These are phyloP conservation scores for Synanthedon formicaeformis DNA, from an alignment of 2,888 invertebrate genomes.

Conservation along the genomic window DNA sequence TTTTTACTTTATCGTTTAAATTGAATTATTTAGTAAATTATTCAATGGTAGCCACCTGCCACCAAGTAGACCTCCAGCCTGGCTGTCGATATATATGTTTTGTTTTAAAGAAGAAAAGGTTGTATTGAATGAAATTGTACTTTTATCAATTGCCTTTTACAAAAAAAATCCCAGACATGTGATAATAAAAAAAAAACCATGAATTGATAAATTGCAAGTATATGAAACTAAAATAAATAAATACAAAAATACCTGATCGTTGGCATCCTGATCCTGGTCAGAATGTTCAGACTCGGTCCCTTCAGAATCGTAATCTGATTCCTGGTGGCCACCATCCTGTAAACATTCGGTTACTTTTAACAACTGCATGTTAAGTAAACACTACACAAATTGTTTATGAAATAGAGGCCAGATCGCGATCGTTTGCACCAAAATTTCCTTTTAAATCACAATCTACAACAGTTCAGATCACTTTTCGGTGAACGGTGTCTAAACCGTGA, in stretches of 20 bases:
- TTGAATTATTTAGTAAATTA: too few species aligned
- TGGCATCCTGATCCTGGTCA: conserved; percentile 71
- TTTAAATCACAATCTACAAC: conserved; percentile 11
- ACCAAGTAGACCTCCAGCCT: too few species aligned
- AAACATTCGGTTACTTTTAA: conserved; percentile 53
- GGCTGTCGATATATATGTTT: too few species aligned
- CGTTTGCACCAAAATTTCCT: conserved; percentile 15
- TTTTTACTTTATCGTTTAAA: too few species aligned
- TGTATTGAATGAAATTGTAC: too few species aligned
- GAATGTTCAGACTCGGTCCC: conserved; percentile 67
- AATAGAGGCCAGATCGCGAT: conserved; percentile 8
- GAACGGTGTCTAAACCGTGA: conserved; percentile 55
- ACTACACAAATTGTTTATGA: conserved; percentile 19
- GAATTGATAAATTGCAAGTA: neutral
- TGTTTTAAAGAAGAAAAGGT: too few species aligned
- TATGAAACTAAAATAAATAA: neutral
- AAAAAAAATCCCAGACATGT: neutral
- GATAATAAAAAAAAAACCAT: too few species aligned
- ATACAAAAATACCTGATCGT: conserved; percentile 66
- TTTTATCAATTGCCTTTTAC: neutral
- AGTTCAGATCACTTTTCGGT: conserved; percentile 36
- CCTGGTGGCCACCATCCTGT: conserved; percentile 52
- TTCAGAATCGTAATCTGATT: conserved; percentile 64
- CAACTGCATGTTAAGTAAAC: conserved; percentile 40
- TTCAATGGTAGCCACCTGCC: too few species aligned